phyloP scores from a whole-genome alignment of 2,113 vertebrate genomes.

The Coregonus clupeaformis region DNA sequence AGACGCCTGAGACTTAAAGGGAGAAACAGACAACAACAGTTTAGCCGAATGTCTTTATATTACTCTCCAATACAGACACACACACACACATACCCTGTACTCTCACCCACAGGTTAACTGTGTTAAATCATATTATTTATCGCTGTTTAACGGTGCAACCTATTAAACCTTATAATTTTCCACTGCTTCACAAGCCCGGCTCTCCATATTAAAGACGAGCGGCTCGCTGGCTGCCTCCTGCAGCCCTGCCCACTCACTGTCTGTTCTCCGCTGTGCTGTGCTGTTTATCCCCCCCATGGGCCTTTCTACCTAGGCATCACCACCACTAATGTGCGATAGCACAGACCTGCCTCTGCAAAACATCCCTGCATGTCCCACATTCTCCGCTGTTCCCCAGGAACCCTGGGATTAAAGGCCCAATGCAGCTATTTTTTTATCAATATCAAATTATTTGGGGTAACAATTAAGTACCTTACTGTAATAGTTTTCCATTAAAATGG shows the following conservation, averaged over 20 bases:
- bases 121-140: conserved; percentile 44
- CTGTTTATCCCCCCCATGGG: neutral
- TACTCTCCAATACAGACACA: neutral
- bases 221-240: conserved; percentile 2
- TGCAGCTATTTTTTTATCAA: too few relatives aligned
- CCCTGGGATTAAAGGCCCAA: too few relatives aligned
- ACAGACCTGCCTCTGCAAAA: neutral
- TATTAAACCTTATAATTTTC: conserved; percentile 47
- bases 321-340: neutral
- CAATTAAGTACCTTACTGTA: too few relatives aligned
- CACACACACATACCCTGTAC: too few relatives aligned
- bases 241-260: neutral
- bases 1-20: neutral
- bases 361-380: neutral
- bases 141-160: conserved; percentile 34
- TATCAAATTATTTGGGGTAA: too few relatives aligned
- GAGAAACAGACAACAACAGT: neutral
- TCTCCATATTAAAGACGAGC: neutral
- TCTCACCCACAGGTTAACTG: neutral
- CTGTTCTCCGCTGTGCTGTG: neutral
- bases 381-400: neutral
- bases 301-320: neutral
- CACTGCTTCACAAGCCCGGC: neutral
- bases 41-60: neutral
- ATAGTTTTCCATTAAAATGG: too few relatives aligned